phyloP scores from a whole-genome alignment of 2,888 invertebrate species.

The Sesia bembeciformis region DNA sequence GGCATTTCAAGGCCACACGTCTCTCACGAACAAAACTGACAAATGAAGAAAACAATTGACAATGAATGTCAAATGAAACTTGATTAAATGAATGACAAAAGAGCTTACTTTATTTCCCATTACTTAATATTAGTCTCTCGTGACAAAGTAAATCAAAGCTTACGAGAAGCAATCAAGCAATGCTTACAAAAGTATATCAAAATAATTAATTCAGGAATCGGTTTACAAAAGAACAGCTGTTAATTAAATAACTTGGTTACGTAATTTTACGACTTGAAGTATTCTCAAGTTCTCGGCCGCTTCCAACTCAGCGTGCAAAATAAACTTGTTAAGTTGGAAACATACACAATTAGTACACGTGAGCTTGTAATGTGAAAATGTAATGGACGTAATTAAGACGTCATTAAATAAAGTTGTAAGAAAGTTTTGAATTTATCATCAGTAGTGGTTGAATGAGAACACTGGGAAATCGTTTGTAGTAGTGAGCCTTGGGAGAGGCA shows the following conservation, averaged over 20 bases:
- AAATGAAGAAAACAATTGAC: too few species aligned
- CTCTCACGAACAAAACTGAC: too few species aligned
- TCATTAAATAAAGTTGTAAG: background rate
- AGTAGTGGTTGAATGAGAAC: too few species aligned
- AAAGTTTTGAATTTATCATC: background rate
- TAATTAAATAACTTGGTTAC: conserved; percentile 2
- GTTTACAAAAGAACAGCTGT: background rate
- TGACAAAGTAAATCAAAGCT: too few species aligned
- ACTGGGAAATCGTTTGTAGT: too few species aligned
- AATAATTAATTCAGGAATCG: background rate
- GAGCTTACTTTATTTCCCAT: too few species aligned
- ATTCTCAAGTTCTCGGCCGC: conserved; percentile 1
- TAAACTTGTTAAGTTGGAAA: conserved; percentile 2
- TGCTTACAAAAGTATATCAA: background rate
- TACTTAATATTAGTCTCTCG: too few species aligned
- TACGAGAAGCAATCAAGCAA: too few species aligned
- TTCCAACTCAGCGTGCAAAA: conserved; percentile 1
- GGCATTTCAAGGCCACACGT: too few species aligned
- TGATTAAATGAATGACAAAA: too few species aligned
- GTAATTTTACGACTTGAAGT: conserved; percentile 2
- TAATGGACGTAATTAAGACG: background rate
- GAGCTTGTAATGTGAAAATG: background rate
- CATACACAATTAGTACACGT: background rate
- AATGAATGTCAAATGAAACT: too few species aligned
- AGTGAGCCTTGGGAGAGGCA: too few species aligned